These are phyloP conservation scores for Linnaemya vulpina DNA, from an alignment of 2,888 invertebrate genomes.

Conservation along the genomic window DNA sequence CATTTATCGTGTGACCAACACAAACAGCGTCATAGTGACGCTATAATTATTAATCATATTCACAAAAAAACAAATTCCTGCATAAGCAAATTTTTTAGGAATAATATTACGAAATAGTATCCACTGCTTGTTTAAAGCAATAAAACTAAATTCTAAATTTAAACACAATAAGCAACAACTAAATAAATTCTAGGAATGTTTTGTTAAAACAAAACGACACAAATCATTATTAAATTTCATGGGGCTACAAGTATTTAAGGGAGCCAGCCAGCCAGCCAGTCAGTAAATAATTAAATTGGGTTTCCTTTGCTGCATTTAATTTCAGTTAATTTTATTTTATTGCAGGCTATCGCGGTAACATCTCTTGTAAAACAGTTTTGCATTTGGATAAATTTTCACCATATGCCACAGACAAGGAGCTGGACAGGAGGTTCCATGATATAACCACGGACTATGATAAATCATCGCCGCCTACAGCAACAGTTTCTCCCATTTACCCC, in stretches of 20 bases:
- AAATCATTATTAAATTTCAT: constrained; percentile 62
- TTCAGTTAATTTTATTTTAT: constrained; percentile 12
- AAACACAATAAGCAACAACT: constrained; percentile 29
- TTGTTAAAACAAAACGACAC: constrained; percentile 10
- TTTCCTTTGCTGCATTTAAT: not conserved
- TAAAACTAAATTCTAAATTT: constrained; percentile 6
- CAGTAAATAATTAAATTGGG: not conserved
- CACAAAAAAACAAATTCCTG: constrained; percentile 63
- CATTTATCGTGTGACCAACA: constrained; percentile 66
- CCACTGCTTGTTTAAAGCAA: constrained; percentile 20
- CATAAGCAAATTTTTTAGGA: constrained; percentile 77
- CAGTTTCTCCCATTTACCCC: constrained; percentile 78
- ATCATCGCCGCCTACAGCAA: constrained; percentile 78
- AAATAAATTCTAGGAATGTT: constrained; percentile 50
- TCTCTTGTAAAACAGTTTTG: constrained; percentile 82
- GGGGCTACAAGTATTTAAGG: constrained; percentile 11
- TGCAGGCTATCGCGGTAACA: constrained; percentile 81
- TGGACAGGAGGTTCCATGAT: constrained; percentile 81
- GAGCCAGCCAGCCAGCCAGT: not conserved
- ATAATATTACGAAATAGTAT: constrained; percentile 71
- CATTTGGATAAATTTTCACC: constrained; percentile 82
- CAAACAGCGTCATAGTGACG: constrained; percentile 77
- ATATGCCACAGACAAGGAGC: constrained; percentile 80
- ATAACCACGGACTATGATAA: constrained; percentile 81
- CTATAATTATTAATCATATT: constrained; percentile 59